These are phyloP conservation scores for Patiria miniata DNA, from an alignment of 35 echinoderm and acorn worm genomes.

Conservation along the genomic window DNA sequence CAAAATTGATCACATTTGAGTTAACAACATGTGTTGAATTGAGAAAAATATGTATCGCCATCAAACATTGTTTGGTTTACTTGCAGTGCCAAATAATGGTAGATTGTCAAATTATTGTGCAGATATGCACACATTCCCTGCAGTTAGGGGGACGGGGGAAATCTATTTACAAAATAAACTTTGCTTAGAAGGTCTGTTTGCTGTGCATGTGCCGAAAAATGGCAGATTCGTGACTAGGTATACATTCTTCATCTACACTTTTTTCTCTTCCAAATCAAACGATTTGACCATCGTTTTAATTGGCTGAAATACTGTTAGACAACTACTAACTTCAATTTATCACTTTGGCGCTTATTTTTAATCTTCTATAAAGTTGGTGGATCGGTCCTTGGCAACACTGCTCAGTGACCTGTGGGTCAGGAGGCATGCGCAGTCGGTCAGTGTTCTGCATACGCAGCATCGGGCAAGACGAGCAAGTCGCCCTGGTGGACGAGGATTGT, in stretches of 20 bases:
- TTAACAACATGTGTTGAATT: background rate
- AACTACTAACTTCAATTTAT: too few species aligned
- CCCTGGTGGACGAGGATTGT: constrained; percentile 60
- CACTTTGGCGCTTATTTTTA: background rate
- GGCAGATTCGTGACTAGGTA: too few species aligned
- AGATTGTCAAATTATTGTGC: too few species aligned
- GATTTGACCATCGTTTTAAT: background rate
- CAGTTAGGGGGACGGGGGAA: too few species aligned
- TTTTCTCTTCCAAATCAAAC: too few species aligned
- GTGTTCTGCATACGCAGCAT: constrained; percentile 87
- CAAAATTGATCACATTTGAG: background rate
- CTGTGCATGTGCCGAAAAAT: too few species aligned
- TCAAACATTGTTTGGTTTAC: background rate
- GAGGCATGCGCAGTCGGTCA: constrained; percentile 46
- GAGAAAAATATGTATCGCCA: background rate
- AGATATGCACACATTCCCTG: too few species aligned
- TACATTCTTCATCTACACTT: too few species aligned
- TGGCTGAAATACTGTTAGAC: background rate
- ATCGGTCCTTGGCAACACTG: constrained; percentile 87
- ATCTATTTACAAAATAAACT: too few species aligned
- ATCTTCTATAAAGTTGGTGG: constrained; percentile 87
- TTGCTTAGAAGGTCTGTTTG: too few species aligned
- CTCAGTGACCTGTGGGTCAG: constrained; percentile 65
- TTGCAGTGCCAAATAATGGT: too few species aligned
- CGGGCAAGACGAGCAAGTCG: constrained; percentile 80